phyloP scores from a whole-genome alignment of 2,113 vertebrate genomes.

The Ictalurus punctatus region DNA sequence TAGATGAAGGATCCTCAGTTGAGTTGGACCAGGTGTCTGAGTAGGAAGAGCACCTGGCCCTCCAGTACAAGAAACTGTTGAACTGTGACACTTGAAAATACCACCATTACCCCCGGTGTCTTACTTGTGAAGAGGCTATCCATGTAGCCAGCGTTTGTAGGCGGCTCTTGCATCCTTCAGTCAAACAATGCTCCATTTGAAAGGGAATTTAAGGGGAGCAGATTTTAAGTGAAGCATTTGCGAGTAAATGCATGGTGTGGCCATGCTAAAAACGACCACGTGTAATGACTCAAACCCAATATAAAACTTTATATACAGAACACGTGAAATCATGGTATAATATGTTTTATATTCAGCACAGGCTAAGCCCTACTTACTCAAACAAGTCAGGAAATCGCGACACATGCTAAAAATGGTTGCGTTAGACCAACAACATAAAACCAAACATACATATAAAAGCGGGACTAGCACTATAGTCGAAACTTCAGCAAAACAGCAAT shows the following conservation, averaged over 20 bases:
- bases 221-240: neutral
- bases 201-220: neutral
- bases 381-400: neutral
- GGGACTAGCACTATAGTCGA: neutral
- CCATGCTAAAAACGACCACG: neutral
- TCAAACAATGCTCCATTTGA: neutral
- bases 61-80: neutral
- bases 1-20: neutral
- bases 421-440: neutral
- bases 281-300: neutral
- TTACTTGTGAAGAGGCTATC: neutral
- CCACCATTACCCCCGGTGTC: neutral
- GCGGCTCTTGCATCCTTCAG: neutral
- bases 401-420: neutral
- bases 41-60: slow-evolving; percentile 1
- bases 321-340: neutral
- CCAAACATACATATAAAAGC: neutral
- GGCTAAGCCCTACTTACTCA: neutral
- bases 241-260: neutral
- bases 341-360: neutral
- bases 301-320: neutral
- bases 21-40: neutral
- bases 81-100: slow-evolving; percentile 15
- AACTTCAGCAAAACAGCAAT: neutral
- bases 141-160: neutral